A percentile compares a stretch with the other conserved stretches of the same genome.
Evolutionary conservation across 2,888 invertebrate genomes (phyloP).

Genomic region (Allophyes oxyacanthae): DNA sequence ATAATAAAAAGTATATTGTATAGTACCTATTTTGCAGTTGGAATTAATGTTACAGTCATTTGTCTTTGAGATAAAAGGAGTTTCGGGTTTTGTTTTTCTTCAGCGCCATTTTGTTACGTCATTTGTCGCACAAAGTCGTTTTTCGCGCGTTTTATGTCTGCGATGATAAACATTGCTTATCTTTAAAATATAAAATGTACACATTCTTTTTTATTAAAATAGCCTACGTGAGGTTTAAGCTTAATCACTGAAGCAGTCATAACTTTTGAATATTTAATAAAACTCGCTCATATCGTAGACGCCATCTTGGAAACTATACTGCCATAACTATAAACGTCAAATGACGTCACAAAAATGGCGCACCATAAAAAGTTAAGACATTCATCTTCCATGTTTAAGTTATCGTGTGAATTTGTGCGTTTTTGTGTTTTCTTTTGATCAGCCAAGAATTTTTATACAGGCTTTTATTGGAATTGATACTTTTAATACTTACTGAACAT

Average conservation of each 20-base stretch:
- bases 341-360: conserved; percentile 57
- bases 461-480: conserved; percentile 60
- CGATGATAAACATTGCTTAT: conserved; percentile 38
- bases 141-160: conserved; percentile 26
- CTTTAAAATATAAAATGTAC: conserved; percentile 38
- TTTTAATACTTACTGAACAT: conserved; percentile 52
- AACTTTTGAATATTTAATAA: conserved; percentile 55
- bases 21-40: conserved; percentile 68
- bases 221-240: conserved; percentile 49
- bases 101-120: conserved; percentile 51
- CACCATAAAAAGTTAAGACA: conserved; percentile 53
- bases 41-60: conserved; percentile 72
- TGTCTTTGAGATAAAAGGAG: conserved; percentile 71
- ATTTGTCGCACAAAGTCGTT: conserved; percentile 29
- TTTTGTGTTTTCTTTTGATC: conserved; percentile 58
- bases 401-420: conserved; percentile 60
- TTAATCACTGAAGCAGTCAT: conserved; percentile 45
- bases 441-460: conserved; percentile 52
- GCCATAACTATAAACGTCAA: conserved; percentile 54
- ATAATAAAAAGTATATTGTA: conserved; percentile 66
- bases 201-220: conserved; percentile 51
- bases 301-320: conserved; percentile 55
- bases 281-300: conserved; percentile 43
- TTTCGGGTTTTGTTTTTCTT: conserved; percentile 61
- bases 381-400: conserved; percentile 60